Percentiles rank a stretch among this genome's conserved stretches.
Conservation (phyloP, 2,888 invertebrate genomes). For the Eulithis prunata region DNA sequence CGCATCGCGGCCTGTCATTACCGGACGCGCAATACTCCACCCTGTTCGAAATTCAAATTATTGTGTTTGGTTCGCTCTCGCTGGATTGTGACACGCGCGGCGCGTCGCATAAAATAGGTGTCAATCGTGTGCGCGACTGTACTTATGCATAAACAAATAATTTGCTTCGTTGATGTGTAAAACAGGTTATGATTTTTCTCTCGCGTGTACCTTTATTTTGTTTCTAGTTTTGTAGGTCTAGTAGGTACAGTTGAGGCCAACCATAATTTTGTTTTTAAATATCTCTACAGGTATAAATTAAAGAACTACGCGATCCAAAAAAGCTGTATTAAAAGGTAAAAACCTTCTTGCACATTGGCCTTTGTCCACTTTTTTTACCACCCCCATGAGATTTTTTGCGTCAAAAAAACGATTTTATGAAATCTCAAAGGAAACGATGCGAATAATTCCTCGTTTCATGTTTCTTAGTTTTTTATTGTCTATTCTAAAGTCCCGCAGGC, state of each 20-base stretch:
- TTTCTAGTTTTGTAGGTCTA: not conserved
- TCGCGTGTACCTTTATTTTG: not conserved
- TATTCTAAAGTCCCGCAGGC: constrained; percentile 74
- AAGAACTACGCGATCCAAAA: constrained; percentile 69
- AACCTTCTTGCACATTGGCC: constrained; percentile 71
- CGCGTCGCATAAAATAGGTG: constrained; percentile 55
- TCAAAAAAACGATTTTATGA: constrained; percentile 79
- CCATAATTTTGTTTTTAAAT: constrained; percentile 11
- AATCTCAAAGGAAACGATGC: constrained; percentile 81
- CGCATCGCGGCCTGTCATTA: constrained; percentile 79
- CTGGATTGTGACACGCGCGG: constrained; percentile 61
- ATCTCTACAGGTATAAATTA: constrained; percentile 48
- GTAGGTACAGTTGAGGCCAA: not conserved
- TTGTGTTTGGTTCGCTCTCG: constrained; percentile 63
- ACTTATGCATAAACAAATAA: constrained; percentile 41
- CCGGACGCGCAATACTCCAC: constrained; percentile 74
- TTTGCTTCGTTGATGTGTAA: constrained; percentile 31
- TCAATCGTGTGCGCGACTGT: constrained; percentile 56
- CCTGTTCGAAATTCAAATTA: constrained; percentile 73
- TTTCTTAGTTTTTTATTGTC: constrained; percentile 73
- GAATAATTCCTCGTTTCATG: constrained; percentile 83
- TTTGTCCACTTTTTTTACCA: constrained; percentile 78
- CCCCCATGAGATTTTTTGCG: constrained; percentile 80
- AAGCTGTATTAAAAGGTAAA: constrained; percentile 58
- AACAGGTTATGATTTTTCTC: constrained; percentile 13